phyloP scores from a whole-genome alignment of 2,888 invertebrate species.

The Drymonia ruficornis region DNA sequence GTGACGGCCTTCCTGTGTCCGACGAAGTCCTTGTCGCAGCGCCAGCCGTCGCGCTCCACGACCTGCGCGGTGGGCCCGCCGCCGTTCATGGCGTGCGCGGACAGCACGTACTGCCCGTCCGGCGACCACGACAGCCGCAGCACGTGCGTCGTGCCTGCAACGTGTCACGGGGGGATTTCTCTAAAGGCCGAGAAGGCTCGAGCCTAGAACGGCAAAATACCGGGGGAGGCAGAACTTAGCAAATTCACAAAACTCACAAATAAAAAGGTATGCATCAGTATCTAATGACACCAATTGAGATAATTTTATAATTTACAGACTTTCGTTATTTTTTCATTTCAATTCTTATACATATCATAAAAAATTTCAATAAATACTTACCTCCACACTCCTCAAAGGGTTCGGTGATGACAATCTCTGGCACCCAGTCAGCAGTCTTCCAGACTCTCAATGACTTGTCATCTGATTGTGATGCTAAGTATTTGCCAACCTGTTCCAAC shows the following conservation, averaged over 20 bases:
- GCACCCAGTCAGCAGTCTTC: conserved; percentile 98
- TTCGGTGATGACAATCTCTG: conserved; percentile 93
- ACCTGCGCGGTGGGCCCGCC: conserved; percentile 99
- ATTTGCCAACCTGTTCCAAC: conserved; percentile 91
- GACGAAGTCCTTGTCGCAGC: conserved; percentile 97
- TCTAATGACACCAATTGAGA: too few relatives aligned
- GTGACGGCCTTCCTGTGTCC: conserved; percentile 99
- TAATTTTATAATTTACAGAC: too few relatives aligned
- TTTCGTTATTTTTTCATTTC: too few relatives aligned
- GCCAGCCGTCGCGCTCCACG: conserved; percentile 97
- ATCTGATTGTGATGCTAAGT: conserved; percentile 98
- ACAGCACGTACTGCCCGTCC: conserved; percentile 98
- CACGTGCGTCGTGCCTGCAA: conserved; percentile 95
- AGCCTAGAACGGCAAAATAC: too few relatives aligned
- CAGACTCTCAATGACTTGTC: conserved; percentile 97
- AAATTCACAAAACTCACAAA: too few relatives aligned
- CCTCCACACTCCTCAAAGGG: conserved; percentile 95
- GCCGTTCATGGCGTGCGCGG: conserved; percentile 99
- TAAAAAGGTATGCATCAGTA: too few relatives aligned
- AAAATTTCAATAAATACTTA: conserved; percentile 18
- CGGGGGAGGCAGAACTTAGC: too few relatives aligned
- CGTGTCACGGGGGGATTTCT: too few relatives aligned
- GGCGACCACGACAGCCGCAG: conserved; percentile 98
- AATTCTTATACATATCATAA: neutral
- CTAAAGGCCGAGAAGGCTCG: too few relatives aligned